Percentiles rank a stretch among this genome's conserved stretches.
Conservation (phyloP, 2,797 vertebrate genomes). For the Schizothorax lantsangensis region DNA sequence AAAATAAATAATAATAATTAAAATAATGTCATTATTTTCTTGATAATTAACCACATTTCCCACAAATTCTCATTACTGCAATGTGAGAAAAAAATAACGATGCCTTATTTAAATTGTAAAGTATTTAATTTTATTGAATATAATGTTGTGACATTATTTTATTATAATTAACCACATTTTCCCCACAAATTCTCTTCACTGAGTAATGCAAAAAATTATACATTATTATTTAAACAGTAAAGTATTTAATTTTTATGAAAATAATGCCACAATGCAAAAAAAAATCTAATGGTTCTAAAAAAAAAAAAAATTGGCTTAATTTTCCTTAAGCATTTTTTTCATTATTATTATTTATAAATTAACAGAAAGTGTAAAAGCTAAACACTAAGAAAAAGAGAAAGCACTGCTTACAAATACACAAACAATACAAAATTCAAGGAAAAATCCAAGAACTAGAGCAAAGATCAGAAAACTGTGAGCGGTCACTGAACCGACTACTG, state of each 20-base stretch:
- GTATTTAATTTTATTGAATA: background rate
- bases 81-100: background rate
- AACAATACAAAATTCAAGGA: slow-evolving; percentile 63
- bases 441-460: slow-evolving; percentile 49
- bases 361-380: background rate
- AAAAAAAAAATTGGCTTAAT: background rate
- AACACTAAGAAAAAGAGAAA: background rate
- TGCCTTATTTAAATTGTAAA: background rate
- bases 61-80: background rate
- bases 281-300: background rate
- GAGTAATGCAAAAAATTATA: background rate
- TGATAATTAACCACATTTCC: background rate
- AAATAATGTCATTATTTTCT: background rate
- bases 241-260: too few species aligned
- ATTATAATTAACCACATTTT: background rate
- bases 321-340: background rate
- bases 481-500: background rate
- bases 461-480: slow-evolving; percentile 38
- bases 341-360: background rate
- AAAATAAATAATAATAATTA: background rate
- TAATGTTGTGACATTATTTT: background rate
- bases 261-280: background rate
- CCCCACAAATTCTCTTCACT: background rate
- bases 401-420: background rate
- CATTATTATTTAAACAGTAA: background rate